A percentile compares a stretch with the other conserved stretches of the same genome.
These are phyloP conservation scores for Dasysyrphus tricinctus DNA, from an alignment of 2,888 invertebrate species.

Conservation along the genomic window DNA sequence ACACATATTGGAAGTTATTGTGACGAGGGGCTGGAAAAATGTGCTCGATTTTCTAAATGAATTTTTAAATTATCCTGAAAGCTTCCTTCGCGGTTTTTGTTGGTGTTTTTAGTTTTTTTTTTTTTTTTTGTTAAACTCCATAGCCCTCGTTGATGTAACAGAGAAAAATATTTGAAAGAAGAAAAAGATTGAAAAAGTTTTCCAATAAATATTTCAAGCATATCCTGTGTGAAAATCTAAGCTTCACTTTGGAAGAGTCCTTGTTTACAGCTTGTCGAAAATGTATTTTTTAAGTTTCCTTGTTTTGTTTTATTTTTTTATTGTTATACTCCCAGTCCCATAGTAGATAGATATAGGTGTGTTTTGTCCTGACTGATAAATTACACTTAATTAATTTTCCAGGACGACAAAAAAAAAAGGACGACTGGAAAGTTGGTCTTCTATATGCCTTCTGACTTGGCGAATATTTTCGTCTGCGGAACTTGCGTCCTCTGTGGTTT, in stretches of 20 bases:
- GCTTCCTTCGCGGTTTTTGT: slow-evolving; percentile 39
- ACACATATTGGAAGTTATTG: slow-evolving; percentile 51
- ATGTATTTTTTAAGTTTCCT: slow-evolving; percentile 40
- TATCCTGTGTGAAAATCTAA: slow-evolving; percentile 69
- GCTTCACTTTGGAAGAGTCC: slow-evolving; percentile 45
- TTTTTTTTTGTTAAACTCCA: slow-evolving; percentile 1
- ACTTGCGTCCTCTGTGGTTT: slow-evolving; percentile 51
- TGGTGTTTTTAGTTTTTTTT: background rate
- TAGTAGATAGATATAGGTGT: slow-evolving; percentile 27
- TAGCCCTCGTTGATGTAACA: background rate
- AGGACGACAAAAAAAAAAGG: slow-evolving; percentile 12
- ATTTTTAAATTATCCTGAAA: slow-evolving; percentile 60
- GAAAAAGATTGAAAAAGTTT: slow-evolving; percentile 62
- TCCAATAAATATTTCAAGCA: slow-evolving; percentile 69
- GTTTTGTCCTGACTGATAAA: slow-evolving; percentile 63
- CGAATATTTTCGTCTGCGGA: slow-evolving; percentile 29
- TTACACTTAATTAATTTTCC: slow-evolving; percentile 71
- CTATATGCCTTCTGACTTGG: background rate
- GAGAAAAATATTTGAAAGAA: slow-evolving; percentile 12
- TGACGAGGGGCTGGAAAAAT: slow-evolving; percentile 28
- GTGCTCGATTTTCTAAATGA: slow-evolving; percentile 62
- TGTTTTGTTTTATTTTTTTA: background rate
- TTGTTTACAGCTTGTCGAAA: slow-evolving; percentile 73
- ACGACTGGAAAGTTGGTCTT: slow-evolving; percentile 38
- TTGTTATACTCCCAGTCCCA: background rate